Conservation (phyloP, 2,797 vertebrate species). For the Sarcophilus harrisii region DNA sequence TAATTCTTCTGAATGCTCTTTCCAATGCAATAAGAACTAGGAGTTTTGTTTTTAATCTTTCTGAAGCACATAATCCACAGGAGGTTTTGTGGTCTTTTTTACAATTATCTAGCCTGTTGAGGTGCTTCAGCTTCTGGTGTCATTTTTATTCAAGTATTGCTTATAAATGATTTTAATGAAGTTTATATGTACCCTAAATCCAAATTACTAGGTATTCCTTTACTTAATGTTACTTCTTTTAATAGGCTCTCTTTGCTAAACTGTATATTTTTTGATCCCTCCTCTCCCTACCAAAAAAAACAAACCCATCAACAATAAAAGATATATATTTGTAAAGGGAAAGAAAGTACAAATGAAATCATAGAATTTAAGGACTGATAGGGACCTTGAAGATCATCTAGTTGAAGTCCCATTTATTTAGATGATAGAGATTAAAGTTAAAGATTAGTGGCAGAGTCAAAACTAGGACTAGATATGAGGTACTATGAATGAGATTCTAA, state of each 20-base stretch:
- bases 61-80: slow-evolving; percentile 6
- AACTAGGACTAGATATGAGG: not conserved
- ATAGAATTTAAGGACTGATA: not conserved
- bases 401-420: not conserved
- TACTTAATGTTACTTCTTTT: not conserved
- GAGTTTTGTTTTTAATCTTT: not conserved
- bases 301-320: not conserved
- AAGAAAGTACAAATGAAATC: not conserved
- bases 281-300: not conserved
- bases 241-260: not conserved
- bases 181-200: not conserved
- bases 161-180: not conserved
- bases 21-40: not conserved
- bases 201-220: not conserved
- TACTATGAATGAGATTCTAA: not conserved
- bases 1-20: not conserved
- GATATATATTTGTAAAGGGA: not conserved
- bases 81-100: not conserved
- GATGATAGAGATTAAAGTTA: not conserved
- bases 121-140: not conserved
- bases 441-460: not conserved
- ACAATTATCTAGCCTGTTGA: not conserved
- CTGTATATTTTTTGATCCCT: not conserved
- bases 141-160: not conserved
- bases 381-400: not conserved